Conservation (phyloP, 2,888 invertebrate species). For the Spisula solida region DNA sequence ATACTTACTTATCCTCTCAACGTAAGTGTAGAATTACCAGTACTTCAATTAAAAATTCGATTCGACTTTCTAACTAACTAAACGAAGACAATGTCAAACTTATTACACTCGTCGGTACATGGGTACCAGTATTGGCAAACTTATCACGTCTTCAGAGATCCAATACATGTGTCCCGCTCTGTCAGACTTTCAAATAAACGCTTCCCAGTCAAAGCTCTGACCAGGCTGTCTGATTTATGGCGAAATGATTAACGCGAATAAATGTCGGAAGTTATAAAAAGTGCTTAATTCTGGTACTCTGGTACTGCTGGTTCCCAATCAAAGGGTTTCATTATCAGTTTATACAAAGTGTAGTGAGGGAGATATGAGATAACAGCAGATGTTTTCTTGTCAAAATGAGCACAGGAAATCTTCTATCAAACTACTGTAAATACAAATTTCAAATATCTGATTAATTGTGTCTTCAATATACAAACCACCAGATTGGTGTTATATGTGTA, state of each 20-base stretch:
- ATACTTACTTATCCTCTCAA: too few relatives aligned
- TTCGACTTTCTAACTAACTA: too few relatives aligned
- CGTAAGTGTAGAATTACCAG: too few relatives aligned
- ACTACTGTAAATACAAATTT: conserved; percentile 6
- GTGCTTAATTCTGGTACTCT: neutral
- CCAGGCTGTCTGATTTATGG: neutral
- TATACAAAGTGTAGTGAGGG: neutral
- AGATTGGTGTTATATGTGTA: neutral
- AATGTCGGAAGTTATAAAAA: neutral
- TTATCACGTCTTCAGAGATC: too few relatives aligned
- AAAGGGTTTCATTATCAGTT: conserved; percentile 1
- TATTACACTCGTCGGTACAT: too few relatives aligned
- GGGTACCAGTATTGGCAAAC: too few relatives aligned
- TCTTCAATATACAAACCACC: neutral
- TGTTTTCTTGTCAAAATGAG: conserved; percentile 3
- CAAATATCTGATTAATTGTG: conserved; percentile 20
- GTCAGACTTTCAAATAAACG: too few relatives aligned
- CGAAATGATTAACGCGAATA: neutral
- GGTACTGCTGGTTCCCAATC: neutral
- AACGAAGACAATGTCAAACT: too few relatives aligned
- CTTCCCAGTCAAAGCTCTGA: neutral
- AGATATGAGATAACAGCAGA: neutral
- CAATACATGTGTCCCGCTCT: too few relatives aligned
- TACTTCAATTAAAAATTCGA: too few relatives aligned
- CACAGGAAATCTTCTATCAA: conserved; percentile 11